Evolutionary conservation across 2,888 invertebrate genomes (phyloP).

Genomic region (Invenusta paracnida): DNA sequence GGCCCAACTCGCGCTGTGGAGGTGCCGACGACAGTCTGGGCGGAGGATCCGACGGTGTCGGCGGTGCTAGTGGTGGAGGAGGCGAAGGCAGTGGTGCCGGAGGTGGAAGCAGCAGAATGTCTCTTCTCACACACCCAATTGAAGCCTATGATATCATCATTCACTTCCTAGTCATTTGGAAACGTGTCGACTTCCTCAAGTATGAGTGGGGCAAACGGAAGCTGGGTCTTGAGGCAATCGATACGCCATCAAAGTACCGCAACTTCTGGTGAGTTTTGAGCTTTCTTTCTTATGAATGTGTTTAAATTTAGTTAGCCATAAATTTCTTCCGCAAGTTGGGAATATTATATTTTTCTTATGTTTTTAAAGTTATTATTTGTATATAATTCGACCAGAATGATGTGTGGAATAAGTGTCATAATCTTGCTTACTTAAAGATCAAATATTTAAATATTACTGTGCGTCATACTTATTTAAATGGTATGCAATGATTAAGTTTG

Average conservation of each 20-base stretch:
- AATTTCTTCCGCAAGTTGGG: too few relatives aligned
- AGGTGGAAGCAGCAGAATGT: background rate
- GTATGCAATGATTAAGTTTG: too few relatives aligned
- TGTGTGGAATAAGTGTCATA: too few relatives aligned
- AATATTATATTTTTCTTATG: too few relatives aligned
- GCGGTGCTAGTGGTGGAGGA: too few relatives aligned
- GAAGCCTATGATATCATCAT: constrained; percentile 54
- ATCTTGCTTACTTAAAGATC: too few relatives aligned
- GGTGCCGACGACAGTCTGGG: background rate
- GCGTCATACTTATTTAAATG: too few relatives aligned
- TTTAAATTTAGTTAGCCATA: too few relatives aligned
- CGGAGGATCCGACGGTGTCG: background rate
- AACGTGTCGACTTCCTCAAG: constrained; percentile 56
- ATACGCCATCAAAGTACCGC: constrained; percentile 50
- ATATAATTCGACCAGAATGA: too few relatives aligned
- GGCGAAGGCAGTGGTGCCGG: background rate
- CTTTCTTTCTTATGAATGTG: too few relatives aligned
- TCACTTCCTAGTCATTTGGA: constrained; percentile 58
- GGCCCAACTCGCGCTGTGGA: background rate
- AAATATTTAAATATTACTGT: too few relatives aligned
- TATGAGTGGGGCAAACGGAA: constrained; percentile 55
- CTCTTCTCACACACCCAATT: constrained; percentile 50
- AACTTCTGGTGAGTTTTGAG: constrained; percentile 53
- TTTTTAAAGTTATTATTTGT: too few relatives aligned
- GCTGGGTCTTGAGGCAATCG: constrained; percentile 53